A percentile compares a stretch with the other conserved stretches of the same genome.
Evolutionary conservation across 1,140 invertebrate species (phyloP).

Genomic region (Procambarus virginalis): DNA sequence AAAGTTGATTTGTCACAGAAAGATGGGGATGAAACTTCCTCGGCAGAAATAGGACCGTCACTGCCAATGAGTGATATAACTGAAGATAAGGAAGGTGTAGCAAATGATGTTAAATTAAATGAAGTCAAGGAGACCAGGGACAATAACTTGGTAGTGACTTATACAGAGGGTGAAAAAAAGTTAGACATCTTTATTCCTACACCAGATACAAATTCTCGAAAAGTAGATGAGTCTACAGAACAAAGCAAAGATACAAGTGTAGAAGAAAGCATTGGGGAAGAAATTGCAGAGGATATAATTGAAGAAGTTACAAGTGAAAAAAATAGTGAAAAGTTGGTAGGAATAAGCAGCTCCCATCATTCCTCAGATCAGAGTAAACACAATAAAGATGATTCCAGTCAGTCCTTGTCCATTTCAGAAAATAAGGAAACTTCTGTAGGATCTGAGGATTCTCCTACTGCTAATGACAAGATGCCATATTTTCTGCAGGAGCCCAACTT

Average conservation of each 20-base stretch:
- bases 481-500: background rate
- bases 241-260: conserved; percentile 42
- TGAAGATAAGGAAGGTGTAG: background rate
- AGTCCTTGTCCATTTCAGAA: background rate
- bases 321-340: background rate
- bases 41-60: conserved; percentile 8
- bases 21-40: conserved; percentile 17
- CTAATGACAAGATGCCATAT: background rate
- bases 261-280: conserved; percentile 47
- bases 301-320: conserved; percentile 27
- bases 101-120: background rate
- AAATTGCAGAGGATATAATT: conserved; percentile 39
- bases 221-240: conserved; percentile 37
- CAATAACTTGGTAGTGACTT: background rate
- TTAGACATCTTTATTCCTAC: conserved; percentile 57
- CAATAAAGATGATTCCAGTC: conserved; percentile 3
- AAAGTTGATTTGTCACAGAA: conserved; percentile 35
- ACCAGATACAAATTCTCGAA: conserved; percentile 6
- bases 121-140: background rate
- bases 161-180: conserved; percentile 36
- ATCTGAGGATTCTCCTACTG: background rate
- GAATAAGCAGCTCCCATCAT: background rate
- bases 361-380: background rate
- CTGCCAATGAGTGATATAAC: background rate
- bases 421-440: background rate